Base-by-base conservation (phyloP, 2,888 invertebrate species). In the Calliscelio sp. region DNA sequence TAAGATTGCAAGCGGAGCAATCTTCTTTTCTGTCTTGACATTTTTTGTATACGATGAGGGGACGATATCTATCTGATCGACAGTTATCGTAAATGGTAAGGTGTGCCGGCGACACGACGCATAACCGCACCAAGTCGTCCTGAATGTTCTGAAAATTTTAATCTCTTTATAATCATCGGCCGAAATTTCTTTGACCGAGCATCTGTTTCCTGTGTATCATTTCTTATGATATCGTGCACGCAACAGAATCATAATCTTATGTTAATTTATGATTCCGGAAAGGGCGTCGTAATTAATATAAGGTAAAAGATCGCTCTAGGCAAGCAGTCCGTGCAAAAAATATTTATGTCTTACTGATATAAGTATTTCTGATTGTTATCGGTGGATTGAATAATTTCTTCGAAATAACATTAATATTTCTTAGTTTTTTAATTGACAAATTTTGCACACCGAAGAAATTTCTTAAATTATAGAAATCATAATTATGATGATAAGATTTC, bases 131-230 rank as follows among this genome's bases (percentile, higher is more conserved):
- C 51, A 25, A 35, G 44, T 71, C 25, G 61, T 73, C 53, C 44
- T 63, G 53, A 49, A 51, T 41, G 79, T 44, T 46, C 75, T 65
- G 10, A 63, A 84, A 77, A 73, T 68, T 71, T 66, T 84, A 84
- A 84, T 80, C 84, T 85, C 80, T 84, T 84, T 78, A 85, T 85
- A 85, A 81, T 81, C 44, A 81, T 85, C 85, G 53, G 18, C 49
- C 71, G 14, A 71, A 74, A 63, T 49, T 71, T 61, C 63, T 74
- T 65, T 57, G 73, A 44, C 51, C 77, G 73, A 68, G 73, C 85
- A 85, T 85, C 85, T 85, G 85, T 81, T 85, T 85, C 85, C 85
- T 85, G 85, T 79, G 32, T 73, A 73, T 84, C 73, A 73, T 41
- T 74, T 55, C 78, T 22, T 25, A 41, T 41, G 71, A 83, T 51